phyloP scores from a whole-genome alignment of 2,113 vertebrate species.

The Melanotaenia duboulayi region DNA sequence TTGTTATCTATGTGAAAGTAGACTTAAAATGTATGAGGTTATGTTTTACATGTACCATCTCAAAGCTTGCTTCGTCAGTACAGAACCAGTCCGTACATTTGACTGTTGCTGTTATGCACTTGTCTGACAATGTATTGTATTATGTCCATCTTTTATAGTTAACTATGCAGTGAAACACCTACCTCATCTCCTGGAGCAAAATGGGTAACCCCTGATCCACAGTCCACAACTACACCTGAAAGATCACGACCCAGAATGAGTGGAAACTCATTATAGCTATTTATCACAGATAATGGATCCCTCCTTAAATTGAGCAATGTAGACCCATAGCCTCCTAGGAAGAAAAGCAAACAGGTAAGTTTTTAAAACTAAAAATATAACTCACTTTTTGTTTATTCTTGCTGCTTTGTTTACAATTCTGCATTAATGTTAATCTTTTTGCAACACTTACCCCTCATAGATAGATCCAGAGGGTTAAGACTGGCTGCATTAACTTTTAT shows the following conservation, averaged over 20 bases:
- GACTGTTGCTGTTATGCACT: too few species aligned
- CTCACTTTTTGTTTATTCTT: not conserved
- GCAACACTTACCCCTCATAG: conserved; percentile 91
- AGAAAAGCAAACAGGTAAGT: not conserved
- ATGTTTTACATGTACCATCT: too few species aligned
- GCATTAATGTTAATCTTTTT: not conserved
- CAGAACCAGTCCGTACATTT: too few species aligned
- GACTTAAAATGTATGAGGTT: too few species aligned
- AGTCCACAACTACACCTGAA: conserved; percentile 92
- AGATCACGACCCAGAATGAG: conserved; percentile 92
- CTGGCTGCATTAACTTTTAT: conserved; percentile 90
- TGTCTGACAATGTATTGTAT: not conserved
- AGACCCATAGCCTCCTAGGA: conserved; percentile 90
- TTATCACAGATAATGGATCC: conserved; percentile 85
- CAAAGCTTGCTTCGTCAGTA: too few species aligned
- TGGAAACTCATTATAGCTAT: conserved; percentile 85
- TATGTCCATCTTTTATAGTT: not conserved
- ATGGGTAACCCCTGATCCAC: conserved; percentile 88
- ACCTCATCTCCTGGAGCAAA: conserved; percentile 95
- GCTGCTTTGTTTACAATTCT: not conserved
- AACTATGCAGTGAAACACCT: conserved; percentile 10
- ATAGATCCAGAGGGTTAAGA: conserved; percentile 92
- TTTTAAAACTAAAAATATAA: not conserved
- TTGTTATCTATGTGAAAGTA: too few species aligned
- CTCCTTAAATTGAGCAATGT: conserved; percentile 86